Conservation (phyloP, 2,113 vertebrate genomes). For the Alexandromys fortis region DNA sequence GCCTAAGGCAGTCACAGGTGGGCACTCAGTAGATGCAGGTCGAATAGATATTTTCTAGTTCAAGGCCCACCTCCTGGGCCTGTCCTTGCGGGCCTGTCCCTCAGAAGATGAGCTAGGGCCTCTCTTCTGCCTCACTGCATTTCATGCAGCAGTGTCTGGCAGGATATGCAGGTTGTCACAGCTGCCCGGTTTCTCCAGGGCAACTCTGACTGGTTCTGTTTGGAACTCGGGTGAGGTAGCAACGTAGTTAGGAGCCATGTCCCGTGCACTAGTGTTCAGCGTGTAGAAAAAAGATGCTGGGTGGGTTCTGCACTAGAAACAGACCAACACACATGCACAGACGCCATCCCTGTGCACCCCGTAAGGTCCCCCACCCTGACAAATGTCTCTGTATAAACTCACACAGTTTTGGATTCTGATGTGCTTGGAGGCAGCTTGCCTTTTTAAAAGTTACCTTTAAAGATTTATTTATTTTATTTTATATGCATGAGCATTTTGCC, state of each 20-base stretch:
- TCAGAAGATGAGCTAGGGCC: background rate
- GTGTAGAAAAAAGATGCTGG: background rate
- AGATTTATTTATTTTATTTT: background rate
- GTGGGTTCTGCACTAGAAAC: background rate
- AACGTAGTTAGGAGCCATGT: background rate
- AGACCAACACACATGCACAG: background rate
- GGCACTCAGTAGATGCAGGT: slow-evolving; percentile 79
- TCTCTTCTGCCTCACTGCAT: background rate
- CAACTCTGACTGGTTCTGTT: background rate
- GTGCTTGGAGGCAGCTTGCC: background rate
- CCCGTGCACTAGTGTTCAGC: background rate
- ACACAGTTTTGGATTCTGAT: background rate
- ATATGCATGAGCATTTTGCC: background rate
- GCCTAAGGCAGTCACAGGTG: slow-evolving; percentile 55
- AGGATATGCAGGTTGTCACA: slow-evolving; percentile 16
- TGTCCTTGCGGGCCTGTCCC: background rate
- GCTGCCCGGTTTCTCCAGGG: slow-evolving; percentile 57
- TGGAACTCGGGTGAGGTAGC: background rate
- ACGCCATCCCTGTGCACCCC: background rate
- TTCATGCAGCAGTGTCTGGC: slow-evolving; percentile 71
- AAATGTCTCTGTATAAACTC: background rate
- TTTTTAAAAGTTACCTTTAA: background rate
- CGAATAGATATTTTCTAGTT: slow-evolving; percentile 75
- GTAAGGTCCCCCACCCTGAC: background rate
- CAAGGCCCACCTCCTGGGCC: slow-evolving; percentile 77